phyloP scores from a whole-genome alignment of 2,888 invertebrate species.

The Ornithoptera priamus region DNA sequence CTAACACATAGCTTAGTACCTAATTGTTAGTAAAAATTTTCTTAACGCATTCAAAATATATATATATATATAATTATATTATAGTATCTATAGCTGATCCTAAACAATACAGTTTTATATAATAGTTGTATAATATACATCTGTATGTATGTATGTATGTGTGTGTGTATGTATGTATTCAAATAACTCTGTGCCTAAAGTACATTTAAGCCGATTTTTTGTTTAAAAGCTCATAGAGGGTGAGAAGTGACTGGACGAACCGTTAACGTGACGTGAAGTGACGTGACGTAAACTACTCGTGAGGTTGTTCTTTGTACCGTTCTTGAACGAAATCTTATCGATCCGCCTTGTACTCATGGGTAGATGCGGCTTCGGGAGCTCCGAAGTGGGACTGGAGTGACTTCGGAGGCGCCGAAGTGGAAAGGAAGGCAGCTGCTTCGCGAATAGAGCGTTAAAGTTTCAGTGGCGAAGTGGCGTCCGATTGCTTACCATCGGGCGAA shows the following conservation, averaged over 20 bases:
- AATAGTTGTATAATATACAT: constrained; percentile 70
- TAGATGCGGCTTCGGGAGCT: constrained; percentile 27
- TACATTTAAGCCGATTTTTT: constrained; percentile 74
- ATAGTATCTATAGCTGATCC: constrained; percentile 63
- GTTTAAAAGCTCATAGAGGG: constrained; percentile 70
- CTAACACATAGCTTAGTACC: constrained; percentile 68
- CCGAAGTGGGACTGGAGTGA: background rate
- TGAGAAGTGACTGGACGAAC: constrained; percentile 59
- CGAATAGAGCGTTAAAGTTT: background rate
- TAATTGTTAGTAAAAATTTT: constrained; percentile 78
- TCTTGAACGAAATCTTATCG: constrained; percentile 44
- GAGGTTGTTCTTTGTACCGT: constrained; percentile 49
- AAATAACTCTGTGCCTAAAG: constrained; percentile 77
- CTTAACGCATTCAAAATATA: constrained; percentile 79
- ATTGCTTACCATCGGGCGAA: constrained; percentile 34
- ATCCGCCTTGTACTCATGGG: constrained; percentile 36
- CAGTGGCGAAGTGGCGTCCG: constrained; percentile 29
- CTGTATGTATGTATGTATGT: constrained; percentile 48
- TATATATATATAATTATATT: constrained; percentile 73
- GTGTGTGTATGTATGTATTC: constrained; percentile 32
- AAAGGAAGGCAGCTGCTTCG: background rate
- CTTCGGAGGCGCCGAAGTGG: too few relatives aligned
- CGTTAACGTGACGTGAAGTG: constrained; percentile 37
- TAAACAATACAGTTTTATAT: constrained; percentile 65
- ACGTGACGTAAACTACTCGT: constrained; percentile 42